Evolutionary conservation across 2,113 vertebrate species (phyloP).

Genomic region (Reinhardtius hippoglossoides): DNA sequence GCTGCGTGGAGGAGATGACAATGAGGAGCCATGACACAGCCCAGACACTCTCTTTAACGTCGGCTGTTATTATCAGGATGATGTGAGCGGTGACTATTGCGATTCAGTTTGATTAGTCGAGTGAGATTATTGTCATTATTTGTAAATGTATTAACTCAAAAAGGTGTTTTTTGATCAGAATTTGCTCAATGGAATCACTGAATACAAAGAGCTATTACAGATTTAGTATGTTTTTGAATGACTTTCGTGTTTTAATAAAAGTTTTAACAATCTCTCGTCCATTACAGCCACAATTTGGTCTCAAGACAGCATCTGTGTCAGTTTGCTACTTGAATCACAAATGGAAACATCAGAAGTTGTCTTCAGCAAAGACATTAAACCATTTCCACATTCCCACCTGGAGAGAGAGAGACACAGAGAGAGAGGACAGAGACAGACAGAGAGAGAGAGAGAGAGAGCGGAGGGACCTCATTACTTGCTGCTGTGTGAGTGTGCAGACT

Average conservation of each 20-base stretch:
- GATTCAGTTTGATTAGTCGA: background rate
- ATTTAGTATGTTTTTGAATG: background rate
- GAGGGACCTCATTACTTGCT: conserved; percentile 59
- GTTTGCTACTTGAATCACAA: conserved; percentile 47
- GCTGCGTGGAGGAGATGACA: conserved; percentile 27
- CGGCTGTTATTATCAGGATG: conserved; percentile 12
- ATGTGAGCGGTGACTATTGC: background rate
- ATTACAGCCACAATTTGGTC: background rate
- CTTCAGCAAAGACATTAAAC: conserved; percentile 48
- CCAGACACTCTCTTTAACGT: conserved; percentile 11
- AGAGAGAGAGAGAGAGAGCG: conserved; percentile 27
- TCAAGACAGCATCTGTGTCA: conserved; percentile 15
- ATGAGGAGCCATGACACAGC: conserved; percentile 36
- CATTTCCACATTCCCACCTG: conserved; percentile 58
- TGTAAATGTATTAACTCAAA: background rate
- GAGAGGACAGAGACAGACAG: background rate
- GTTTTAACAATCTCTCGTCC: background rate
- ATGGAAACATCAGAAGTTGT: conserved; percentile 70
- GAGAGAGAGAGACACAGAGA: conserved; percentile 33
- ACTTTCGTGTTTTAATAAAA: background rate
- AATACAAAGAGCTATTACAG: background rate
- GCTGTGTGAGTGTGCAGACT: conserved; percentile 50
- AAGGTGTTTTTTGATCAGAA: background rate
- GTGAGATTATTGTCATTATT: background rate
- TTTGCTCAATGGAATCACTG: background rate